Evolutionary conservation across 2,113 vertebrate species (phyloP), one percentile per base, ranked within the genome.

Genomic region (Malurus alboscapulatus): DNA sequence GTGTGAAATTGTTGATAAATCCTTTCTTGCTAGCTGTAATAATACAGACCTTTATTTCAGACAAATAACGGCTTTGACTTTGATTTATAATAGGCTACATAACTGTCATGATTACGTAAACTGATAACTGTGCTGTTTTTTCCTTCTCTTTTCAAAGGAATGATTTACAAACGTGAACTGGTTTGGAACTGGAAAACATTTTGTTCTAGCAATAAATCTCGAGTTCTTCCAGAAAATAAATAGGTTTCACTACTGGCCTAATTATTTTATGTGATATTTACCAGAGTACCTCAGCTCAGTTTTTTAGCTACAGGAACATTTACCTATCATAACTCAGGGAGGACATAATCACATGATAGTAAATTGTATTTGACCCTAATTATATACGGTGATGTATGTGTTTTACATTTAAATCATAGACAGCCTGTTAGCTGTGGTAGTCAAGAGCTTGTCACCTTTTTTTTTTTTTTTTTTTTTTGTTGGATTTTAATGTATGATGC

Each of bases 1-100:
- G 95, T 93, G 95, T 97, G 80, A 94, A 92, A 94, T 9, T 82
- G 94, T 96, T 92, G 81, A 48, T 94, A 94, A 97, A 95, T 89
- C 62, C 72, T 87, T 91, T 95, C 71, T 88, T 94, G 55, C 62
- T 92, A 93, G 96, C 93, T 87, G 92, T 54, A 84, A 90, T 91
- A 92, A 97, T 88, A 94, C 71, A 86, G 84, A 62, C 27, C 74
- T 96, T 96, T 59, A 57, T 97, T 95, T 91, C 93, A 81, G 36
- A 92, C 57, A 96, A 89, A 67, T 89, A n/a, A n/a, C 77, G 51
- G 72, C 54, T 87, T 92, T 45, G 40, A 78, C 71, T 58, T 58
- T 79, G 32, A 61, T 79, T 75, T 73, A 45, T 71, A 92, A 63
- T 92, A 96, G 92, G 73, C 68, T 94, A 76, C 91, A 38, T 89